Evolutionary conservation across 1,140 invertebrate species (phyloP).

Genomic region (Drosophila sturtevanti): DNA sequence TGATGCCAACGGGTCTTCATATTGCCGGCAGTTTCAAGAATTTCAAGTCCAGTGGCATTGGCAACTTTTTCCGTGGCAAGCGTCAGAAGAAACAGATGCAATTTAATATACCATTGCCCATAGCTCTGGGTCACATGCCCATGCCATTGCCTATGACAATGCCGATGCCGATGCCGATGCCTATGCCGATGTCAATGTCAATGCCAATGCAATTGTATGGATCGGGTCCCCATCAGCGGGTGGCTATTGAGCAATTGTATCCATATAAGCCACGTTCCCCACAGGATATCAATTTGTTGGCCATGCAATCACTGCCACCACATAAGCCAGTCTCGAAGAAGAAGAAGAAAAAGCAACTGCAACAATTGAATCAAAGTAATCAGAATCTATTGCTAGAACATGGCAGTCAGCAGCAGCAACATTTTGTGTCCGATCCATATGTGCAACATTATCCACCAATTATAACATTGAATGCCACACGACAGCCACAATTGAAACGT

Average conservation of each 20-base stretch:
- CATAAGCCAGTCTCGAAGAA: slow-evolving; percentile 55
- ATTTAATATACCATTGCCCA: slow-evolving; percentile 59
- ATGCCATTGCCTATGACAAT: slow-evolving; percentile 49
- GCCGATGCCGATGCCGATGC: slow-evolving; percentile 47
- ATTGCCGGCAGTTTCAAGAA: slow-evolving; percentile 76
- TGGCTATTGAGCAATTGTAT: slow-evolving; percentile 76
- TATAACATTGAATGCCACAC: slow-evolving; percentile 59
- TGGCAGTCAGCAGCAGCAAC: slow-evolving; percentile 61
- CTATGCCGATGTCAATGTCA: slow-evolving; percentile 32
- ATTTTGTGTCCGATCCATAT: slow-evolving; percentile 55
- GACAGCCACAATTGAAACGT: slow-evolving; percentile 60
- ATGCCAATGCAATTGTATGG: slow-evolving; percentile 39
- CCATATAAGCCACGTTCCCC: slow-evolving; percentile 74
- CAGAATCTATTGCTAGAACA: slow-evolving; percentile 52
- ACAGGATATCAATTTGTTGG: slow-evolving; percentile 71
- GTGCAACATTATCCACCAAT: slow-evolving; percentile 51
- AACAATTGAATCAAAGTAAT: slow-evolving; percentile 30
- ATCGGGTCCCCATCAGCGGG: slow-evolving; percentile 58
- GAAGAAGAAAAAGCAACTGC: slow-evolving; percentile 61
- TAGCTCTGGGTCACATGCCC: slow-evolving; percentile 41
- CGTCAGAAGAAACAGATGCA: slow-evolving; percentile 77
- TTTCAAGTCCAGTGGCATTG: slow-evolving; percentile 73
- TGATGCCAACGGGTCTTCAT: slow-evolving; percentile 78
- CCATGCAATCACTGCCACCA: slow-evolving; percentile 53
- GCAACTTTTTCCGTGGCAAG: slow-evolving; percentile 73